phyloP scores from a whole-genome alignment of 2,797 vertebrate genomes.

The Acanthis flammea region DNA sequence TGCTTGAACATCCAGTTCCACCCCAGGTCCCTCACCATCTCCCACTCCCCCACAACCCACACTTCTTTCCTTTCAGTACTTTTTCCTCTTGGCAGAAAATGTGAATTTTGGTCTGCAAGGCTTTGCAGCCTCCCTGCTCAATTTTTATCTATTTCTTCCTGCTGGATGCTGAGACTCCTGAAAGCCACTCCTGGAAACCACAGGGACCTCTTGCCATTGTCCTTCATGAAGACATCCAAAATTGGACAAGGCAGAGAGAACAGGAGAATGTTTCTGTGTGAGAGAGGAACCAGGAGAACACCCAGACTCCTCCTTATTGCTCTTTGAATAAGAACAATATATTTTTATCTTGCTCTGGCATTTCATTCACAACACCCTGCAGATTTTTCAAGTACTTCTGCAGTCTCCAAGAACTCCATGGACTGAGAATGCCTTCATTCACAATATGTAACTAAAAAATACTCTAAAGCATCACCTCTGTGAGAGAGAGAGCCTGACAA shows the following conservation, averaged over 20 bases:
- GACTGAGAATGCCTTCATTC: not conserved
- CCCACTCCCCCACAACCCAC: not conserved
- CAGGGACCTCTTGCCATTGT: not conserved
- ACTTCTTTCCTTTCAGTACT: rapidly evolving
- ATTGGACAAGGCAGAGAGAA: not conserved
- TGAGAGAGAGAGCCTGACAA: not conserved
- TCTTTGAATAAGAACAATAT: not conserved
- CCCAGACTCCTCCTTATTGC: not conserved
- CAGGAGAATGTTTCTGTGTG: not conserved
- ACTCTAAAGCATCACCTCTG: not conserved
- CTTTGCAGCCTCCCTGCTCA: not conserved
- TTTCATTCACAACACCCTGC: not conserved
- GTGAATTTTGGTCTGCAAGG: not conserved
- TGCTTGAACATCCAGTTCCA: not conserved
- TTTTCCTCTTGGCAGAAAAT: not conserved
- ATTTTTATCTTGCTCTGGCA: not conserved
- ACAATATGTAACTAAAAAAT: not conserved
- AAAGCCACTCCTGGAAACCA: not conserved
- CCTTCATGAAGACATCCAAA: not conserved
- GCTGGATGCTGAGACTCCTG: not conserved
- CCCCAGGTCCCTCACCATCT: not conserved
- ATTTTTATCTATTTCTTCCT: not conserved
- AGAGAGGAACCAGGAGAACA: not conserved
- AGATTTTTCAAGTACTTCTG: not conserved
- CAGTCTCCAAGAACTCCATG: not conserved